phyloP scores from a whole-genome alignment of 2,888 invertebrate genomes.

The Polietes domitor region DNA sequence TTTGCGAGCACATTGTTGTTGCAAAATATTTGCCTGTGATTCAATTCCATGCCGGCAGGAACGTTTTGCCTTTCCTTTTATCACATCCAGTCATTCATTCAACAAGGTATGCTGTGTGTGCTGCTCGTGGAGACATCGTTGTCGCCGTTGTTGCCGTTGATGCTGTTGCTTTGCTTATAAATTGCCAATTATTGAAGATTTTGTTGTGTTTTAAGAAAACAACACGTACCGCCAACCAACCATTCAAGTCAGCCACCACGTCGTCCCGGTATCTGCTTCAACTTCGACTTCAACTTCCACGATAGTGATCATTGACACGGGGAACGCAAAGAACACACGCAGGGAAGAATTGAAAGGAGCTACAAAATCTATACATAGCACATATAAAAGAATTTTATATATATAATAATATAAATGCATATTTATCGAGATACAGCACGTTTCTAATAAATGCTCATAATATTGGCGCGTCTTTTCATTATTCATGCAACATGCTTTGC shows the following conservation, averaged over 20 bases:
- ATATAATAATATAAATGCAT: conserved; percentile 63
- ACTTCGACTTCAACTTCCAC: conserved; percentile 27
- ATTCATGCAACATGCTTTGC: conserved; percentile 41
- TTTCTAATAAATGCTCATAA: conserved; percentile 77
- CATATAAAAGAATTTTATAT: not conserved
- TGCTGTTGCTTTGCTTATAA: conserved; percentile 53
- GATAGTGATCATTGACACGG: conserved; percentile 65
- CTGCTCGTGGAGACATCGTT: not conserved
- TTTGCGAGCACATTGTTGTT: not conserved
- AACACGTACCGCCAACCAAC: conserved; percentile 52
- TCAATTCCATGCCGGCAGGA: not conserved
- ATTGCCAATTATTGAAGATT: conserved; percentile 64
- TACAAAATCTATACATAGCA: conserved; percentile 18
- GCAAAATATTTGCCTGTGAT: conserved; percentile 18
- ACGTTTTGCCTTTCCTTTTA: not conserved
- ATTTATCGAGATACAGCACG: conserved; percentile 79
- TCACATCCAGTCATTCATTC: not conserved
- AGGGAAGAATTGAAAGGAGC: conserved; percentile 11
- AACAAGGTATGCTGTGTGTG: conserved; percentile 18
- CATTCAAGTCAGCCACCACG: not conserved
- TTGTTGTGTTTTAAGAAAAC: conserved; percentile 49
- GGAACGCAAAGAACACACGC: conserved; percentile 17
- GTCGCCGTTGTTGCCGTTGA: conserved; percentile 7
- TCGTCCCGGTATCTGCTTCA: not conserved
- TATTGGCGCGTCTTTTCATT: conserved; percentile 70